phyloP scores from a whole-genome alignment of 2,888 invertebrate genomes.

The Muschampia plurimacula region DNA sequence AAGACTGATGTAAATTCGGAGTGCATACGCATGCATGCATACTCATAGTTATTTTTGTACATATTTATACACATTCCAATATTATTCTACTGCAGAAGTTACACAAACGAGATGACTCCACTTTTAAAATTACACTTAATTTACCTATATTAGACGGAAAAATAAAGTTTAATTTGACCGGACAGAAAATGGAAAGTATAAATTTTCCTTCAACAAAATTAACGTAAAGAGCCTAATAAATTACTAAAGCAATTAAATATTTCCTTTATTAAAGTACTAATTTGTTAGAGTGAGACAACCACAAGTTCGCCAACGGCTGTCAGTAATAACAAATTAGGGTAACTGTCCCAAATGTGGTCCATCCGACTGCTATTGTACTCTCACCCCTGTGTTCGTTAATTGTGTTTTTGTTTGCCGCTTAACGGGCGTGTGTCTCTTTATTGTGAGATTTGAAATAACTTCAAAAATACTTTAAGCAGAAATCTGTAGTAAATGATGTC shows the following conservation, averaged over 20 bases:
- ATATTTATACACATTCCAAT: no score
- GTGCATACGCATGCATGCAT: no score
- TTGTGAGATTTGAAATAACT: constrained; percentile 24
- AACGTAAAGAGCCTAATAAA: constrained; percentile 2
- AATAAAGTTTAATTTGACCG: not conserved
- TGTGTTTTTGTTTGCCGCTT: constrained; percentile 81
- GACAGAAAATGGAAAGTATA: not conserved
- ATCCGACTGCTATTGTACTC: constrained; percentile 62
- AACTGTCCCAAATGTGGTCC: constrained; percentile 63
- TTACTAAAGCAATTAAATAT: constrained; percentile 15
- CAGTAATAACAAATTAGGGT: constrained; percentile 81
- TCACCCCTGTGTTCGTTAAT: constrained; percentile 68
- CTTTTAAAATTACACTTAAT: not conserved
- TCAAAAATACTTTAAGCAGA: constrained; percentile 13
- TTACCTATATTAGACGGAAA: no score
- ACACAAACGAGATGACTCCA: no score
- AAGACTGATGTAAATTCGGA: no score
- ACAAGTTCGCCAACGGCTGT: constrained; percentile 64
- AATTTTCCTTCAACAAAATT: not conserved
- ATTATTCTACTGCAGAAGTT: no score
- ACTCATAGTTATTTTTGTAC: no score
- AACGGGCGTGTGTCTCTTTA: constrained; percentile 46
- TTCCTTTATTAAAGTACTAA: constrained; percentile 12
- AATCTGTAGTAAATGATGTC: constrained; percentile 8
- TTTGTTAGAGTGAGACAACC: constrained; percentile 74